Conservation (phyloP, 2,888 invertebrate species). For the Xanthorhoe spadicearia region DNA sequence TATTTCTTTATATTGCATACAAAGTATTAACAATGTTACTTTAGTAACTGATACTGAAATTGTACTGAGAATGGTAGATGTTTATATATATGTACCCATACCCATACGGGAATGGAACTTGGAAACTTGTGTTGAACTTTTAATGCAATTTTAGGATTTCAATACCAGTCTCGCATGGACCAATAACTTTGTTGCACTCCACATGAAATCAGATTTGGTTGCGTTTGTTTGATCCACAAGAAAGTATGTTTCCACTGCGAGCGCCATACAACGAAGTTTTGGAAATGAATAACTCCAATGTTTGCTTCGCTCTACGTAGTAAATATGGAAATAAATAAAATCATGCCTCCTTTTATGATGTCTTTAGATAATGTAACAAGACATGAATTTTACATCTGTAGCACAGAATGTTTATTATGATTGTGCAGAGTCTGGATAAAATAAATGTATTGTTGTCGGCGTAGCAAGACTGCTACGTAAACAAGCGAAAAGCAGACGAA, state of each 20-base stretch:
- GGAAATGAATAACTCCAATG: slow-evolving; percentile 4
- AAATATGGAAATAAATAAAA: slow-evolving; percentile 30
- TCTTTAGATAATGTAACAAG: slow-evolving; percentile 30
- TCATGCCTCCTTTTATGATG: slow-evolving; percentile 27
- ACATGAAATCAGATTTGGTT: slow-evolving; percentile 6
- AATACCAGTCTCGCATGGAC: slow-evolving; percentile 17
- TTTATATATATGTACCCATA: no score
- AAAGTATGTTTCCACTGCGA: neutral
- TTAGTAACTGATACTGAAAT: neutral
- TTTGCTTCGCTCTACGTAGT: neutral
- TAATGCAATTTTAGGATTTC: slow-evolving; percentile 18
- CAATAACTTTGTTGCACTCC: slow-evolving; percentile 4
- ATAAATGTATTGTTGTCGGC: slow-evolving; percentile 64
- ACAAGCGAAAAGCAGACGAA: slow-evolving; percentile 64
- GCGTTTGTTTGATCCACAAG: neutral
- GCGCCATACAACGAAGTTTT: neutral
- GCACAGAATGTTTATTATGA: slow-evolving; percentile 34
- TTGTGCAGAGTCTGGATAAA: slow-evolving; percentile 52
- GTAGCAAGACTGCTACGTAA: slow-evolving; percentile 67
- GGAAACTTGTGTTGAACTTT: slow-evolving; percentile 13
- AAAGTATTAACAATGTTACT: neutral
- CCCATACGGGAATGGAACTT: slow-evolving; percentile 10
- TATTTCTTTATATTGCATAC: neutral
- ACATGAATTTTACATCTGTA: slow-evolving; percentile 30
- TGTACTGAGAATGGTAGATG: neutral